Percentiles rank a stretch among this genome's conserved stretches.
phyloP scores from a whole-genome alignment of 2,113 vertebrate genomes.

The Peromyscus maniculatus region DNA sequence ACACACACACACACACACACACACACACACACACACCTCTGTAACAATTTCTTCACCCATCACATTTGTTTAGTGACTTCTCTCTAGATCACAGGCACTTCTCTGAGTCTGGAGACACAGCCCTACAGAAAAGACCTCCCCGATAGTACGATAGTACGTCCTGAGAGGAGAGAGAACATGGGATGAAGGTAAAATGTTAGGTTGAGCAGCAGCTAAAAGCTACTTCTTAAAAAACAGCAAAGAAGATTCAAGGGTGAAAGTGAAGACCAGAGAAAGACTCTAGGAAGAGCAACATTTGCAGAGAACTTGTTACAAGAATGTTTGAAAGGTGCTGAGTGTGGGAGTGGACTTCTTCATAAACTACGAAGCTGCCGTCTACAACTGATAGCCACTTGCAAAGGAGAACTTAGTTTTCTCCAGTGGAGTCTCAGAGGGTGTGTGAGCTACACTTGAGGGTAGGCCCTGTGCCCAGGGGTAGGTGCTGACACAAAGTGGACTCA shows the following conservation, averaged over 20 bases:
- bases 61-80: neutral
- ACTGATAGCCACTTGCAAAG: neutral
- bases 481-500: neutral
- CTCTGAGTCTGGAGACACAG: neutral
- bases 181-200: neutral
- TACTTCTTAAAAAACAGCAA: neutral
- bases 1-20: neutral
- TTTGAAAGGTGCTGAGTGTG: neutral
- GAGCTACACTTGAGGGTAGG: neutral
- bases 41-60: neutral
- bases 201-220: neutral
- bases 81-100: neutral
- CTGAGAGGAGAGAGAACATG: slow-evolving; percentile 25
- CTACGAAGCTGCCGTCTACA: neutral
- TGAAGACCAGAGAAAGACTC: neutral
- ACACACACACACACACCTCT: neutral
- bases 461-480: neutral
- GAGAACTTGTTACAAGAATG: too few species aligned
- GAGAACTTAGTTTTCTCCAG: neutral
- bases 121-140: neutral
- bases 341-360: neutral
- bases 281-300: neutral
- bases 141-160: neutral
- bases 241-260: neutral
- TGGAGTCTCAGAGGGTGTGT: neutral